Evolutionary conservation across 2,113 vertebrate genomes (phyloP).

Genomic region (Trematocara marginatum): DNA sequence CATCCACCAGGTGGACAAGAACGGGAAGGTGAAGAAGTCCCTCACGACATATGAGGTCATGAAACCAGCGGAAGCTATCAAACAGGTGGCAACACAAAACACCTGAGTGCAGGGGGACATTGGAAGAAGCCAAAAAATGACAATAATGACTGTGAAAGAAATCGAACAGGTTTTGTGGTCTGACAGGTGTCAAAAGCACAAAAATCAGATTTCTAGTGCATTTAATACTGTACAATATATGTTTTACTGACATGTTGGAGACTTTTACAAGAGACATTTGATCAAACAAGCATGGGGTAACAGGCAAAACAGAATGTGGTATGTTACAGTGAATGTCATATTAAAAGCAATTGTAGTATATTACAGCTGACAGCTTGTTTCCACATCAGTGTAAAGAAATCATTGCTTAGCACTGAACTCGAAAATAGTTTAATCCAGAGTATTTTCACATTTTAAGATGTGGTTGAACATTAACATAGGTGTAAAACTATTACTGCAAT

Average conservation of each 20-base stretch:
- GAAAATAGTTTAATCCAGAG: neutral
- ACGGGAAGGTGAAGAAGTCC: conserved; percentile 71
- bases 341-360: neutral
- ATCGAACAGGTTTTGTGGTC: neutral
- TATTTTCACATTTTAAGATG: neutral
- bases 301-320: neutral
- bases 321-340: neutral
- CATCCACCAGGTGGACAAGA: conserved; percentile 76
- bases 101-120: neutral
- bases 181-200: neutral
- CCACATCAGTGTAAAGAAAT: neutral
- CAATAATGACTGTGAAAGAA: neutral
- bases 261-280: neutral
- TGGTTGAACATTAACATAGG: neutral
- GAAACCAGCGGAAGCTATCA: conserved; percentile 63
- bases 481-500: neutral
- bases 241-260: neutral
- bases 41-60: conserved; percentile 73
- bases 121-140: neutral
- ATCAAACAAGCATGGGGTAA: neutral
- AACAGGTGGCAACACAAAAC: conserved; percentile 38
- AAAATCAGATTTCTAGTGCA: neutral
- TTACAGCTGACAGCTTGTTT: neutral
- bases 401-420: neutral
- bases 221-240: neutral